These are phyloP conservation scores for Centruroides vittatus DNA, from an alignment of 1,140 invertebrate species.

Conservation along the genomic window DNA sequence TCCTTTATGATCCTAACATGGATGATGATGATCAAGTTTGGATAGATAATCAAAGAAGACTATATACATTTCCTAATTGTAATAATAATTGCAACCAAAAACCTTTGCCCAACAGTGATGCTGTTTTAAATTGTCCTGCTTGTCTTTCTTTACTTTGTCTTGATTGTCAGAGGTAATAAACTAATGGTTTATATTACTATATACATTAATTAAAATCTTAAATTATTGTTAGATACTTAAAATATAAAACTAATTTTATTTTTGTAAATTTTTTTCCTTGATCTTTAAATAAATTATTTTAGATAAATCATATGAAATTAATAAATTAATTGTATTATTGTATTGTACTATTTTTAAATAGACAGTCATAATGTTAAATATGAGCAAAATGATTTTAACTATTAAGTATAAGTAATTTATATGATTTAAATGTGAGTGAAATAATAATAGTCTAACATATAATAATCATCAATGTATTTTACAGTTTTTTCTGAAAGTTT, in stretches of 20 bases:
- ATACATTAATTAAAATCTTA: neutral
- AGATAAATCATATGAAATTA: no score
- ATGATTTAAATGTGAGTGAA: no score
- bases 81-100: constrained; percentile 1
- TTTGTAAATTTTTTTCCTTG: no score
- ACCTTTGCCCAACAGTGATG: constrained; percentile 34
- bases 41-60: constrained; percentile 33
- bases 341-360: no score
- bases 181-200: neutral
- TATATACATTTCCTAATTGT: constrained; percentile 18
- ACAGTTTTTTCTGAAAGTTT: no score
- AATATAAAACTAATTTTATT: neutral
- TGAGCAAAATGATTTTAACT: no score
- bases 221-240: neutral
- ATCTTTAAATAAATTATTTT: no score
- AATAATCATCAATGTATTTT: no score
- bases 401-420: no score
- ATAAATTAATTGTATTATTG: no score
- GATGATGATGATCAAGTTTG: constrained; percentile 44
- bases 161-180: constrained; percentile 41
- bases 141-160: constrained; percentile 43
- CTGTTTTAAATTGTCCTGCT: constrained; percentile 46
- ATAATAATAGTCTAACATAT: no score
- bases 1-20: constrained; percentile 42
- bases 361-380: no score